Conservation (phyloP, 2,113 vertebrate species). For the Tonatia bakeri region DNA sequence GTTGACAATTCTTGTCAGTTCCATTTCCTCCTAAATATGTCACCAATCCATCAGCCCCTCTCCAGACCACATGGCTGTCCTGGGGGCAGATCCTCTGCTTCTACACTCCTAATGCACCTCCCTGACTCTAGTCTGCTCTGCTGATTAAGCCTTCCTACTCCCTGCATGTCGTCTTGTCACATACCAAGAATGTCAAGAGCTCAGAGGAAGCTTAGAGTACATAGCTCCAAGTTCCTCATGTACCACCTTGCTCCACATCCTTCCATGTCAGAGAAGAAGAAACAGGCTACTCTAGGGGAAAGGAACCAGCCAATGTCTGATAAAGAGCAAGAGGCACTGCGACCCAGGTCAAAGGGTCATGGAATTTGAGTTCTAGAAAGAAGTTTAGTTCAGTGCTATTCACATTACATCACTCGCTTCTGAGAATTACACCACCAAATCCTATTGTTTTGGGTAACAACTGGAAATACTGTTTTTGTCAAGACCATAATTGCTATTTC, state of each 20-base stretch:
- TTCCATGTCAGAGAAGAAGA: not conserved
- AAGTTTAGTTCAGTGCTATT: constrained; percentile 37
- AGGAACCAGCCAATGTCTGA: not conserved
- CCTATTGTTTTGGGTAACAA: constrained; percentile 65
- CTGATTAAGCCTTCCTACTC: not conserved
- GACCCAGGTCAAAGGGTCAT: constrained; percentile 27
- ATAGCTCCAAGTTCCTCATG: not conserved
- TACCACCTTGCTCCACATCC: not conserved
- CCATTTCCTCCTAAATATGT: not conserved
- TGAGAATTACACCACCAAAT: constrained; percentile 43
- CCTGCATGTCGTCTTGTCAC: not conserved
- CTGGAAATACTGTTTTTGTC: constrained; percentile 56
- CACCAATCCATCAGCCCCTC: not conserved
- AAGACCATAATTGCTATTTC: constrained; percentile 47
- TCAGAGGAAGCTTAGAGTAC: not conserved
- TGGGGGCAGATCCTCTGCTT: not conserved
- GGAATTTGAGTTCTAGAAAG: not conserved
- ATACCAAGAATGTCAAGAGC: not conserved
- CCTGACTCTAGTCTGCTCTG: not conserved
- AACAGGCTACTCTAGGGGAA: not conserved
- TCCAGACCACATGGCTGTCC: not conserved
- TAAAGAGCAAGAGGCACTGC: not conserved
- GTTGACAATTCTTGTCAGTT: not conserved
- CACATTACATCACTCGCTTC: constrained; percentile 48
- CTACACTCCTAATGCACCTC: not conserved